Evolutionary conservation across 2,797 vertebrate genomes (phyloP).

Genomic region (Microhierax caerulescens): DNA sequence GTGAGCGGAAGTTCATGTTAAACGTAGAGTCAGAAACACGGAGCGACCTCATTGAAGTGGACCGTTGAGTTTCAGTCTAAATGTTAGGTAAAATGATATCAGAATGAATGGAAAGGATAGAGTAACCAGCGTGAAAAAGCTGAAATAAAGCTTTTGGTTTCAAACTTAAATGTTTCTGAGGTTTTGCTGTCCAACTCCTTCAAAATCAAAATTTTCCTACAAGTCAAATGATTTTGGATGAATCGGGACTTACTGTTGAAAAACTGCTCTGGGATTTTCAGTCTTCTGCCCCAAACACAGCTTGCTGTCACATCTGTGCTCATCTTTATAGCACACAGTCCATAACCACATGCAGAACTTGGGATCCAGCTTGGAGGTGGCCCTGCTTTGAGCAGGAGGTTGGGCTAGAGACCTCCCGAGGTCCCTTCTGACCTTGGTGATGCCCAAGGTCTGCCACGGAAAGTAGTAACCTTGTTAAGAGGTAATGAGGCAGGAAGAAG

Average conservation of each 20-base stretch:
- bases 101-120: not conserved
- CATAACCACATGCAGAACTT: not conserved
- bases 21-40: not conserved
- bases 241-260: not conserved
- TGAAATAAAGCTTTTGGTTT: not conserved
- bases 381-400: not conserved
- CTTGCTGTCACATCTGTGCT: not conserved
- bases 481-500: not conserved
- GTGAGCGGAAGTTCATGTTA: not conserved
- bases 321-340: fast-evolving
- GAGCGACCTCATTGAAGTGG: fast-evolving
- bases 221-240: not conserved
- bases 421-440: not conserved
- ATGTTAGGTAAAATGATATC: not conserved
- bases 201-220: not conserved
- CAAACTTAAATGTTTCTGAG: not conserved
- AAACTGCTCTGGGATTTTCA: not conserved
- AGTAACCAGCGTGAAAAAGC: not conserved
- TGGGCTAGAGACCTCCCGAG: not conserved
- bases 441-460: not conserved
- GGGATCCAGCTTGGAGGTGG: not conserved
- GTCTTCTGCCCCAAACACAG: not conserved
- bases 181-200: not conserved
- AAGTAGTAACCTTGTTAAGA: not conserved
- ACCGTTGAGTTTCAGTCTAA: not conserved